These are phyloP conservation scores for Epinephelus malabaricus DNA, from an alignment of 2,797 vertebrate species.

Conservation along the genomic window DNA sequence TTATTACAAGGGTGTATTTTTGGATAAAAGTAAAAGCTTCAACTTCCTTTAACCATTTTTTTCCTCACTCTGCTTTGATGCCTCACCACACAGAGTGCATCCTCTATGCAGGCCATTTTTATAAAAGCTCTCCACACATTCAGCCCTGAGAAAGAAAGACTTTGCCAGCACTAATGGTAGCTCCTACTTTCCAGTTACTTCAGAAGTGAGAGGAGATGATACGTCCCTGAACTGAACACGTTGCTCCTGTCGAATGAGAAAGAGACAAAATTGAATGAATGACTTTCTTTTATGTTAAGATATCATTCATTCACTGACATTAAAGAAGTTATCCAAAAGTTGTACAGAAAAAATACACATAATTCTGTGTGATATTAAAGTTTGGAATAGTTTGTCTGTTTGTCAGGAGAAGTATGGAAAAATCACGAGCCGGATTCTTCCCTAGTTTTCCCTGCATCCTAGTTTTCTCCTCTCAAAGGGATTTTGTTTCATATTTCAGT, in stretches of 20 bases:
- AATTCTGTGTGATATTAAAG: not conserved
- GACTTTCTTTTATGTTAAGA: not conserved
- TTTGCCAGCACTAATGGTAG: not conserved
- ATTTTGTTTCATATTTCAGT: too few relatives aligned
- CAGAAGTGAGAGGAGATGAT: not conserved
- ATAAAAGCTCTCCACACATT: not conserved
- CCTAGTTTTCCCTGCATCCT: too few relatives aligned
- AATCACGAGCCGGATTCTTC: too few relatives aligned
- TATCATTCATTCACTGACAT: not conserved
- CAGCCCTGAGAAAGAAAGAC: not conserved
- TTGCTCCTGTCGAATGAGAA: not conserved
- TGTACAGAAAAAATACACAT: not conserved
- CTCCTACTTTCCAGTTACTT: not conserved
- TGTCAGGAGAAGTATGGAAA: too few relatives aligned
- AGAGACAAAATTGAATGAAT: not conserved
- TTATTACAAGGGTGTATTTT: too few relatives aligned
- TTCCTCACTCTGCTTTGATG: too few relatives aligned
- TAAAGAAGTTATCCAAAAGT: not conserved
- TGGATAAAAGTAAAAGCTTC: too few relatives aligned
- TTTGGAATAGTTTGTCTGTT: too few relatives aligned
- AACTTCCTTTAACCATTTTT: too few relatives aligned
- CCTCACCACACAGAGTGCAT: too few relatives aligned
- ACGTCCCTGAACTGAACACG: not conserved
- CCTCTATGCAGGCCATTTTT: not conserved
- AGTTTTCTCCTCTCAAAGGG: too few relatives aligned